Conservation (phyloP, 2,113 vertebrate genomes). For the Pteruthius melanotis region DNA sequence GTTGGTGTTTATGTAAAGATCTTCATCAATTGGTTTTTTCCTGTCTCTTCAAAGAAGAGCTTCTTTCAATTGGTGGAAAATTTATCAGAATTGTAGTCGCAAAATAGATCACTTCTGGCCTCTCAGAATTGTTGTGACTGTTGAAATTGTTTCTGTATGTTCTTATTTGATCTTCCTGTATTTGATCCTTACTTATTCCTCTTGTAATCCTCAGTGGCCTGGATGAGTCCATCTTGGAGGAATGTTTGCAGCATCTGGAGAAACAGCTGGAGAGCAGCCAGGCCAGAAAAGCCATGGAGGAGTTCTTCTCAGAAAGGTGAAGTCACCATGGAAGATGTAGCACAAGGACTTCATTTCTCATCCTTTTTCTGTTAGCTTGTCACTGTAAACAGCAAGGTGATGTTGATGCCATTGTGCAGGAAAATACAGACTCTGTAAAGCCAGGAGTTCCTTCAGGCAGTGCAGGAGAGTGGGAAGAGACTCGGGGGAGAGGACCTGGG, state of each 20-base stretch:
- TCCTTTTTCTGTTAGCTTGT: not conserved
- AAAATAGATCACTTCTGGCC: not conserved
- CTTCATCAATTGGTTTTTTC: not conserved
- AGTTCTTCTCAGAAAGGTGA: conserved; percentile 96
- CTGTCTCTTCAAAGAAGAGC: not conserved
- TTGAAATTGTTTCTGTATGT: not conserved
- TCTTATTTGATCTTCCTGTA: not conserved
- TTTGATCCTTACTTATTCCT: not conserved
- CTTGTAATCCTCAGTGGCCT: conserved; percentile 80
- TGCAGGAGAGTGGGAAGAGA: not conserved
- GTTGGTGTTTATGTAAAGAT: not conserved
- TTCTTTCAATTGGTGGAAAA: not conserved
- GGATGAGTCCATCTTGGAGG: conserved; percentile 93
- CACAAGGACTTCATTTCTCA: not conserved
- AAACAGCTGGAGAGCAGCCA: conserved; percentile 95
- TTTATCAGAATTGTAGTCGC: not conserved
- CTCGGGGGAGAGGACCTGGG: not conserved
- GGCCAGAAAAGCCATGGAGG: conserved; percentile 97
- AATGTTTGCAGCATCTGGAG: conserved; percentile 94
- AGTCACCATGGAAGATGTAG: not conserved
- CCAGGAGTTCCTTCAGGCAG: not conserved
- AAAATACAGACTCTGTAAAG: not conserved
- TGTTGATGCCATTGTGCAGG: not conserved
- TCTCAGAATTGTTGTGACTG: not conserved
- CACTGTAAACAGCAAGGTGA: too few species aligned